These are phyloP conservation scores for Hemichromis elongatus DNA, from an alignment of 2,113 vertebrate genomes.

Conservation along the genomic window DNA sequence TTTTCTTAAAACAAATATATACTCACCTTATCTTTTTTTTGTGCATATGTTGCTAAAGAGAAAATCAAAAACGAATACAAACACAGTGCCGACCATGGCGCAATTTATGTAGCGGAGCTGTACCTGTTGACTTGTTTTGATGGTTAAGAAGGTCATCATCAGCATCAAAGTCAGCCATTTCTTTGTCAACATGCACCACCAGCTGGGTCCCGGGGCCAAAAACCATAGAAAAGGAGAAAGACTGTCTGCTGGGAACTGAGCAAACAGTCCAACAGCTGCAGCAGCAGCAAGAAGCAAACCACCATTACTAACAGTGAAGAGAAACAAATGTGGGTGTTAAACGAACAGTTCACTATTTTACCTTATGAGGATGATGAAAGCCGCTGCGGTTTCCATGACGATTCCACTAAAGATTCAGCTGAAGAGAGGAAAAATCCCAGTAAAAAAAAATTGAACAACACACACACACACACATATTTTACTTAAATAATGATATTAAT, in stretches of 20 bases:
- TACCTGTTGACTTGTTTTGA: not conserved
- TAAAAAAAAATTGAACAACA: not conserved
- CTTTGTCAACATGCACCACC: not conserved
- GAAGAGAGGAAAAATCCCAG: not conserved
- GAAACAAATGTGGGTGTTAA: not conserved
- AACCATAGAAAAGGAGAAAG: not conserved
- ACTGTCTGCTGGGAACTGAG: fast-evolving
- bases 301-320: not conserved
- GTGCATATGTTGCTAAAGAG: not conserved
- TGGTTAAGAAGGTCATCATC: not conserved
- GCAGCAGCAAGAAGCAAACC: not conserved
- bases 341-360: not conserved
- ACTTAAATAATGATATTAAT: not conserved
- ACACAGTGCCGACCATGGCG: not conserved
- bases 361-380: slow-evolving; percentile 11
- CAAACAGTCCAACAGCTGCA: not conserved
- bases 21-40: too few species aligned
- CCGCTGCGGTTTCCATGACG: not conserved
- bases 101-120: fast-evolving
- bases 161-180: not conserved
- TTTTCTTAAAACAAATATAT: too few species aligned
- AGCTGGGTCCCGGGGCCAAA: slow-evolving; percentile 35
- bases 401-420: not conserved
- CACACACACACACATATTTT: too few species aligned
- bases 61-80: not conserved